Conservation (phyloP, 2,113 vertebrate genomes). For the Leucopsar rothschildi region DNA sequence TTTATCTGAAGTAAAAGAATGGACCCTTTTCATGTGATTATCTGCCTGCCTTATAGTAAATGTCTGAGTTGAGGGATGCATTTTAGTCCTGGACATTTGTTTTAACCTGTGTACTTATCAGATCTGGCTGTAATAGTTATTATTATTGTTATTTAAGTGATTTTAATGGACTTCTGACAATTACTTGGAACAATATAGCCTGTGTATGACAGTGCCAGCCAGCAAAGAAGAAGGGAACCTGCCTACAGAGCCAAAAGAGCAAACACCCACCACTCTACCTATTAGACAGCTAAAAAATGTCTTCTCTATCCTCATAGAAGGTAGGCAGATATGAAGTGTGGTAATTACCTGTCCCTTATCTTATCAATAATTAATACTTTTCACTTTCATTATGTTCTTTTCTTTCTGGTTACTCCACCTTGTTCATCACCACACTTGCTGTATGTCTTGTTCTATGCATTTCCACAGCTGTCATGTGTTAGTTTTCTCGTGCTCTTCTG, state of each 20-base stretch:
- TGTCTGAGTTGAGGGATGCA: not conserved
- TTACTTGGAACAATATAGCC: not conserved
- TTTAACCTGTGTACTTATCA: not conserved
- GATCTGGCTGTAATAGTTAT: not conserved
- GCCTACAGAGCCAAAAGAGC: not conserved
- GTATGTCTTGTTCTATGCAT: not conserved
- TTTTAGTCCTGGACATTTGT: not conserved
- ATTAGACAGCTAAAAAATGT: not conserved
- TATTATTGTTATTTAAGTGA: not conserved
- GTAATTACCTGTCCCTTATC: constrained; percentile 37
- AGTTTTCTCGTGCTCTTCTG: not conserved
- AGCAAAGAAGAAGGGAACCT: not conserved
- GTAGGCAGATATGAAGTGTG: constrained; percentile 15
- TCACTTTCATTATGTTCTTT: not conserved
- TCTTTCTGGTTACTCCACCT: not conserved
- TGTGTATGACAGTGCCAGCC: not conserved
- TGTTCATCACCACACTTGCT: not conserved
- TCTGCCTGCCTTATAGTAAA: not conserved
- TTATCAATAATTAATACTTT: constrained; percentile 54
- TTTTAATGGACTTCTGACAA: not conserved
- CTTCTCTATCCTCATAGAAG: constrained; percentile 11
- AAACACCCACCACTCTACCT: not conserved
- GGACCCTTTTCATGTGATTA: not conserved
- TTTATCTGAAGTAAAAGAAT: not conserved
- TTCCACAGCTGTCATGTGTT: not conserved